Evolutionary conservation across 2,797 vertebrate species (phyloP), one percentile per base, ranked within the genome.

Genomic region (Potorous gilbertii): DNA sequence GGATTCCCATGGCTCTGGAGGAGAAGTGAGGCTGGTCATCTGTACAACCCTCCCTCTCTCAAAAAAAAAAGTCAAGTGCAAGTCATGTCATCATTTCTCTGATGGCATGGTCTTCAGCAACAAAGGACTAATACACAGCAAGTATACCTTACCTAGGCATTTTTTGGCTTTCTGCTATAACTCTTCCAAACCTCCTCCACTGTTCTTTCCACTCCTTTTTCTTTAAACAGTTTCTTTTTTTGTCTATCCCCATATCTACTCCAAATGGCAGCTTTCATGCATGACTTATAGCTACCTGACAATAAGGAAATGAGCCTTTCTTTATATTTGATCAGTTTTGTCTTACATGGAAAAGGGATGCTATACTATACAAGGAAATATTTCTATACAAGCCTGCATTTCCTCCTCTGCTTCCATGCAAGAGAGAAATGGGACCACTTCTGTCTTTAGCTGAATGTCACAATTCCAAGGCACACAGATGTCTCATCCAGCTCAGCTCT

Each of bases 311-410:
- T 93, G 74, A 93, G 92, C 54, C 93, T 90, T 97, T 96, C 96
- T 94, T 96, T 74, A 90, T 93, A 92, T 92, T 91, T 94, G 95
- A 95, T 93, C 95, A 95, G 55, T 94, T 96, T 96, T 62, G 24
- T n/a, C 40, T 93, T 95, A 55, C 21, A 9, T 74, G 52, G 91
- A 92, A 94, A 95, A 57, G 91, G 46, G 57, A 91, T 94, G 52
- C 90, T 59, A n/a, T 57, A 55, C 56, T 56, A 34, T n/a, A 46
- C 74, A 46, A 95, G 27, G 21, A 34, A 92, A 55, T 55, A 92
- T 92, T 90, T 89, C 91, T 97, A 57, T 94, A 74, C 94, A 93
- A 92, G 93, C 92, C 92, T 94, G 94, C 94, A 96, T 66, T 90
- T 97, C 40, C 10, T 87, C 9, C 40, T 87, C 40, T 50, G 74